A percentile compares a stretch with the other conserved stretches of the same genome.
phyloP scores from a whole-genome alignment of 2,113 vertebrate genomes.

The Cyprinodon tularosa region DNA sequence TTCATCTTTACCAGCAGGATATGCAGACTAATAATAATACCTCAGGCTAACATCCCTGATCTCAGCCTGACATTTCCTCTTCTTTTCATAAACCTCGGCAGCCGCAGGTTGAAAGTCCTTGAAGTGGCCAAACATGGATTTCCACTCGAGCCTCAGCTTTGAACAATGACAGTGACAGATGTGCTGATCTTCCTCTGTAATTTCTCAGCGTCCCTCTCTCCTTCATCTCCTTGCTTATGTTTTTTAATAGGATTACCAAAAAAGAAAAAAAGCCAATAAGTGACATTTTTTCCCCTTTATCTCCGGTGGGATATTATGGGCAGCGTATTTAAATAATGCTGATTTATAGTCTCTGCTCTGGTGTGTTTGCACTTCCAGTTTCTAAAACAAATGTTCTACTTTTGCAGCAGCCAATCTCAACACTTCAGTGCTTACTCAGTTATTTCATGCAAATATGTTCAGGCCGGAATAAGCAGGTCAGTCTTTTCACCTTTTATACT shows the following conservation, averaged over 20 bases:
- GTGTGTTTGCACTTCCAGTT: constrained; percentile 50
- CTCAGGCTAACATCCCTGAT: not conserved
- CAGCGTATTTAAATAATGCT: constrained; percentile 46
- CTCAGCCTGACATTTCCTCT: not conserved
- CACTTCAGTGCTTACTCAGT: not conserved
- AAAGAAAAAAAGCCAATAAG: constrained; percentile 28
- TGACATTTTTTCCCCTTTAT: constrained; percentile 31
- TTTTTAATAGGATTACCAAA: constrained; percentile 32
- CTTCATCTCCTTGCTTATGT: not conserved
- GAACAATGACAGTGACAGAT: constrained; percentile 68
- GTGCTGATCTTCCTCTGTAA: constrained; percentile 53
- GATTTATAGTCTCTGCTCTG: constrained; percentile 42
- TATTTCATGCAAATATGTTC: not conserved
- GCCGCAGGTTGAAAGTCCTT: constrained; percentile 56
- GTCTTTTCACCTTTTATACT: not conserved
- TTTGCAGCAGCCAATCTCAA: not conserved
- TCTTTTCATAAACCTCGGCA: constrained; percentile 4
- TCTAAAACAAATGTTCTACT: constrained; percentile 31
- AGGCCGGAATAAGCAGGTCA: rapidly evolving
- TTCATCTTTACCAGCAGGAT: too few relatives aligned
- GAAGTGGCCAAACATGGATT: constrained; percentile 57
- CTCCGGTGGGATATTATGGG: constrained; percentile 28
- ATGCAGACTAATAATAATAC: too few relatives aligned
- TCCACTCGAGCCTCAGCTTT: constrained; percentile 52
- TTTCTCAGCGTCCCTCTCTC: constrained; percentile 14